Base-by-base conservation (phyloP, 2,797 vertebrate species). In the Lacerta viridis region DNA sequence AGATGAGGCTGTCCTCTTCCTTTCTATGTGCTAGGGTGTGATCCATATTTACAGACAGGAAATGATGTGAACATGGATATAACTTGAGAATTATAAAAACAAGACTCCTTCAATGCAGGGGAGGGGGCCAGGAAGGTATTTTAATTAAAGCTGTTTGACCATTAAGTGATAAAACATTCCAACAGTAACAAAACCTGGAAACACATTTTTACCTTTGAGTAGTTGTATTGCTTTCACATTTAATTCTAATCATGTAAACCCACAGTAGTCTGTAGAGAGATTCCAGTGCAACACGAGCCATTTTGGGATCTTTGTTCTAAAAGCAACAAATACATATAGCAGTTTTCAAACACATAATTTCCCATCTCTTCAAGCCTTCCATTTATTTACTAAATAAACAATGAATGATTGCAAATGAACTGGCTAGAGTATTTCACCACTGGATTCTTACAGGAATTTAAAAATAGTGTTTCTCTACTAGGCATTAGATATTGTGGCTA, bases 181-280 rank as follows among this genome's bases (percentile, higher is more conserved):
- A 41, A 39, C 15, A 61, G 18, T 78, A 43, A 17, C 69, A 55
- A 85, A 3, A n/a, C 6, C 29, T n/a, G 15, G 80, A 79, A 90
- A 78, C 69, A 55, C 61, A 89, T 41, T 83, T 91, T 96, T 97
- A 99, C 99, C 99, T 99, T 94, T 99, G 99, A 81, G 99, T 99
- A 92, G 98, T 98, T 18, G 99, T 99, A 97, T 99, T 99, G 97
- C 99, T 99, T 97, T 99, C 99, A 95, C 99, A 99, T 97, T 99
- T 99, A 95, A 99, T 99, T 93, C 99, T 97, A 94, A 99, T 99
- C 98, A 99, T 99, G 96, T 99, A 99, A 95, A 99, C 99, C 99
- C 99, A 99, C 29, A 99, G 98, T 90, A 99, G 97, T 93, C 99
- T 98, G 95, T 99, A 99, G 23, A 99, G 97, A 10, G 99, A 99